Percentiles rank a stretch among this genome's conserved stretches.
Evolutionary conservation across 2,888 invertebrate genomes (phyloP).

Genomic region (Callosobruchus maculatus): DNA sequence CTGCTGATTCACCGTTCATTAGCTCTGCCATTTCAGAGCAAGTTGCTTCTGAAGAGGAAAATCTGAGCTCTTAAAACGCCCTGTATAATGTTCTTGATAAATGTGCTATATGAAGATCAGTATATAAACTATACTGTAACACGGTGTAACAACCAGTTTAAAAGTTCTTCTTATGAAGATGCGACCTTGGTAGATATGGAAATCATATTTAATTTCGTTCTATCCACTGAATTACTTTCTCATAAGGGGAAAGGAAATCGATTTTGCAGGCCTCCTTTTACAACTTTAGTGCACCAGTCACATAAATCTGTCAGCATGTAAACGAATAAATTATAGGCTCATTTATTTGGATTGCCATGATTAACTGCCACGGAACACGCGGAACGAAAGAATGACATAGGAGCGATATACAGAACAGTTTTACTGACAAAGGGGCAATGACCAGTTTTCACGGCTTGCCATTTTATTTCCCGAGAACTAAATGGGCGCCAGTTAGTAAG

Average conservation of each 20-base stretch:
- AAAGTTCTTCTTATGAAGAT: not conserved
- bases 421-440: not conserved
- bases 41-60: too few species aligned
- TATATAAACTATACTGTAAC: too few species aligned
- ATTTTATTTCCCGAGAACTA: too few species aligned
- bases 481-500: too few species aligned
- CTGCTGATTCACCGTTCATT: too few species aligned
- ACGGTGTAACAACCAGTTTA: too few species aligned
- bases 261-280: not conserved
- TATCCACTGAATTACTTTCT: not conserved
- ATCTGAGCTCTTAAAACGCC: too few species aligned
- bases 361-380: not conserved
- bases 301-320: not conserved
- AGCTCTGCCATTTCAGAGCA: too few species aligned
- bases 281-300: not conserved
- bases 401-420: not conserved
- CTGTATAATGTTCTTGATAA: too few species aligned
- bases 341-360: not conserved
- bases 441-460: too few species aligned
- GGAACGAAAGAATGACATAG: not conserved
- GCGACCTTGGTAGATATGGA: not conserved
- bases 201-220: not conserved
- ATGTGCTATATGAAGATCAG: too few species aligned
- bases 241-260: not conserved
- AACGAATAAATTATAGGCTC: not conserved